Evolutionary conservation across 2,797 vertebrate genomes (phyloP).

Genomic region (Lerista edwardsae): DNA sequence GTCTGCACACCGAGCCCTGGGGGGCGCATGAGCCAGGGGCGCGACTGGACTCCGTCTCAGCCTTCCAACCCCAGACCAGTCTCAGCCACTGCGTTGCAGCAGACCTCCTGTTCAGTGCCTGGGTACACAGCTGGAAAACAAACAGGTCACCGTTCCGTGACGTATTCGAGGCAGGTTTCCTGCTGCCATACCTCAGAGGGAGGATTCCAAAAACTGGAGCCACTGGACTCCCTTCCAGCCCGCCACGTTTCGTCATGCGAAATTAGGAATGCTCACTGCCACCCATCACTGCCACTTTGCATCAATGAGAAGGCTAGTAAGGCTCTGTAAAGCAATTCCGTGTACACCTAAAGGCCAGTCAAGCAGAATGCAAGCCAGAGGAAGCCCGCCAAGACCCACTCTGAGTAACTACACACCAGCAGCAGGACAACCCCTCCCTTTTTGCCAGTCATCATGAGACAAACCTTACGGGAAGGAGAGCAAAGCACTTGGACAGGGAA

Average conservation of each 20-base stretch:
- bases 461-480: not conserved
- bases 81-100: not conserved
- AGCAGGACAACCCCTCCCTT: not conserved
- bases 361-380: no score
- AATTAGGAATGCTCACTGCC: not conserved
- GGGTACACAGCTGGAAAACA: not conserved
- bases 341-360: not conserved
- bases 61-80: no score
- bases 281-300: no score
- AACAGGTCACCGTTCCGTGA: no score
- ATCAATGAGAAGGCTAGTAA: not conserved
- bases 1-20: no score
- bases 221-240: not conserved
- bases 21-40: no score
- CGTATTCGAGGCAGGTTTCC: not conserved
- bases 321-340: not conserved
- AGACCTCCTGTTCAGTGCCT: not conserved
- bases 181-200: no score
- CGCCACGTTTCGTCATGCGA: not conserved
- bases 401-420: not conserved
- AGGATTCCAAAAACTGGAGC: not conserved
- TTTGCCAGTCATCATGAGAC: not conserved
- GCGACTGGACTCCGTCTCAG: no score
- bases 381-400: not conserved
- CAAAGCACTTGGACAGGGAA: accelerated